Conservation (phyloP, 2,797 vertebrate genomes). For the Argya squamiceps region DNA sequence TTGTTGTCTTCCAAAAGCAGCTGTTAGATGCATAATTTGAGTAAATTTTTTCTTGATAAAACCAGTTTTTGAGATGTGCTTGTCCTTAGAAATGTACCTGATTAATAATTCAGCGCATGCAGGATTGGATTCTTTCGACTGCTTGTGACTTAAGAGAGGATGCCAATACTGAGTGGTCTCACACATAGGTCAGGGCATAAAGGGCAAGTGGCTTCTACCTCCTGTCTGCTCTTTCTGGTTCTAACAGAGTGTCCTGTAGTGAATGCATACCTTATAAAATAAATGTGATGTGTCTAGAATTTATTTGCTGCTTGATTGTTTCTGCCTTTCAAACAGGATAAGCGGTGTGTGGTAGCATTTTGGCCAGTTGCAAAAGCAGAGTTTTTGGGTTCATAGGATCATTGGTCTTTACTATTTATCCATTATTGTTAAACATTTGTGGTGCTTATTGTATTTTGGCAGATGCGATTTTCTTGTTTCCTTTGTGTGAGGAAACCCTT, state of each 20-base stretch:
- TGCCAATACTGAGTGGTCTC: not conserved
- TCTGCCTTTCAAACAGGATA: not conserved
- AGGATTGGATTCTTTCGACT: not conserved
- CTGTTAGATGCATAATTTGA: not conserved
- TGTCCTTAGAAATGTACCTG: not conserved
- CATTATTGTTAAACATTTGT: not conserved
- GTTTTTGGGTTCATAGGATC: not conserved
- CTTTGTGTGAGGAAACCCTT: not conserved
- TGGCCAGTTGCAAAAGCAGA: not conserved
- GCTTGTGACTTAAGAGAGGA: not conserved
- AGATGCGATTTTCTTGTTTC: not conserved
- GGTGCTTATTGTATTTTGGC: not conserved
- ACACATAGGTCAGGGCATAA: not conserved
- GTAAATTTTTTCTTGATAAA: not conserved
- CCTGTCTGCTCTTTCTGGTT: not conserved
- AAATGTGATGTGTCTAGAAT: not conserved
- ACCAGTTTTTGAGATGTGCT: not conserved
- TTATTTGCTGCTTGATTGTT: not conserved
- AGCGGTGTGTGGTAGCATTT: not conserved
- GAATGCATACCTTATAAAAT: not conserved
- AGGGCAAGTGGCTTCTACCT: not conserved
- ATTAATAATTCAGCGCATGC: not conserved
- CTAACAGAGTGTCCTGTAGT: not conserved
- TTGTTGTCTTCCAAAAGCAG: not conserved
- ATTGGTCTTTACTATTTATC: not conserved